Base-by-base conservation (phyloP, 1,140 invertebrate species). In the Musca domestica region DNA sequence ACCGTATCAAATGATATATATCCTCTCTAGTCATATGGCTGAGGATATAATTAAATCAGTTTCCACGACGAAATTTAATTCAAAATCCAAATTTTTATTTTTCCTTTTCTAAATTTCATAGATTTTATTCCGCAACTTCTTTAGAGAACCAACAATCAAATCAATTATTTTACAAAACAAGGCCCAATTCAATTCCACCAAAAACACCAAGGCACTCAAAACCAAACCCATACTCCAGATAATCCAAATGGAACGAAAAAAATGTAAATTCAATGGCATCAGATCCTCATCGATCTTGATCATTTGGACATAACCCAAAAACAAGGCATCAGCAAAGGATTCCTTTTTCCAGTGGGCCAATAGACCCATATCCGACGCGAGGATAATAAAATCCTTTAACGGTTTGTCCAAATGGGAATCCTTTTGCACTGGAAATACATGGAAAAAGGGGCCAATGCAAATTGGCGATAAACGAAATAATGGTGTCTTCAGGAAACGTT, bases 361-460 rank as follows among this genome's bases (percentile, higher is more conserved):
- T 1, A 79, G 71, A 3, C 77, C 77, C 15, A 74, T 70, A 51
- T 79, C 73, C 51, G 68, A 70, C 3, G 71, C 69, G 3, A 74
- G 70, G 67, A 79, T 64, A 0, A 79, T 78, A 46, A 72, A 79
- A n/a, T 69, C 63, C 22, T 72, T 72, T 15, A 76, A 67, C 1
- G 74, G 48, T 0, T 66, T 70, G 12, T 64, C 67, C 1, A 79
- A 48, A 58, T 79, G 75, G 17, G 77, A 77, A 64, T 79, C 77
- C 9, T 27, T 2, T 14, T 75, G 71, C 72, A 79, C 46, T 6
- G 77, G 77, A 68, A 58, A 79, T 1, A 77, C 77, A 64, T 79
- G 77, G 19, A 75, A 77, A 25, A 74, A 79, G 15, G 77, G 77
- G 3, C 77, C 77, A 41, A 75, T 70, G 48, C 77, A 79, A 9